Conservation (phyloP, 2,888 invertebrate species). For the Rhingia campestris region DNA sequence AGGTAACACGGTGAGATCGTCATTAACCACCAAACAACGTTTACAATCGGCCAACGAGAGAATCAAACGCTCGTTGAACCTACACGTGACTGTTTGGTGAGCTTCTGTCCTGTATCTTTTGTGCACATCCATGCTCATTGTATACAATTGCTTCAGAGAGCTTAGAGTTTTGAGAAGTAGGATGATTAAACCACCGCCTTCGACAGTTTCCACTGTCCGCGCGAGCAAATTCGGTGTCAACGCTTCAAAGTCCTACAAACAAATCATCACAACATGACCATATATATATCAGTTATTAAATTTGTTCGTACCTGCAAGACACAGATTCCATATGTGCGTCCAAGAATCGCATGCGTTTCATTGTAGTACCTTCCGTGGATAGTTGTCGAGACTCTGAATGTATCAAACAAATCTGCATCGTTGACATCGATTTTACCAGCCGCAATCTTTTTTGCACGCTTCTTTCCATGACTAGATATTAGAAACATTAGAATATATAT, state of each 20-base stretch:
- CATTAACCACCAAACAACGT: slow-evolving; percentile 96
- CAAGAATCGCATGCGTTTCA: slow-evolving; percentile 98
- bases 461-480: slow-evolving; percentile 91
- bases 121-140: slow-evolving; percentile 99
- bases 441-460: slow-evolving; percentile 95
- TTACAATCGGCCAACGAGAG: slow-evolving; percentile 94
- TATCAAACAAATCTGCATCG: slow-evolving; percentile 97
- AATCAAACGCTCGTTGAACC: slow-evolving; percentile 98
- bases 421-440: slow-evolving; percentile 94
- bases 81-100: slow-evolving; percentile 93
- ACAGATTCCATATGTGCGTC: slow-evolving; percentile 98
- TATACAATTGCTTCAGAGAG: slow-evolving; percentile 96
- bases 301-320: slow-evolving; percentile 88
- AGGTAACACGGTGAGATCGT: slow-evolving; percentile 94
- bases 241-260: slow-evolving; percentile 93
- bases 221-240: slow-evolving; percentile 98
- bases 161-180: slow-evolving; percentile 92
- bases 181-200: slow-evolving; percentile 97
- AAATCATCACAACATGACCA: background rate
- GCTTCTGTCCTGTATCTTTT: slow-evolving; percentile 95
- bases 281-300: too few relatives aligned
- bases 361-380: slow-evolving; percentile 98
- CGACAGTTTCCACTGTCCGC: slow-evolving; percentile 98
- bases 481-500: background rate
- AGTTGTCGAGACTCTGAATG: slow-evolving; percentile 97